phyloP scores from a whole-genome alignment of 1,140 invertebrate species.

The Drosophila guanche region DNA sequence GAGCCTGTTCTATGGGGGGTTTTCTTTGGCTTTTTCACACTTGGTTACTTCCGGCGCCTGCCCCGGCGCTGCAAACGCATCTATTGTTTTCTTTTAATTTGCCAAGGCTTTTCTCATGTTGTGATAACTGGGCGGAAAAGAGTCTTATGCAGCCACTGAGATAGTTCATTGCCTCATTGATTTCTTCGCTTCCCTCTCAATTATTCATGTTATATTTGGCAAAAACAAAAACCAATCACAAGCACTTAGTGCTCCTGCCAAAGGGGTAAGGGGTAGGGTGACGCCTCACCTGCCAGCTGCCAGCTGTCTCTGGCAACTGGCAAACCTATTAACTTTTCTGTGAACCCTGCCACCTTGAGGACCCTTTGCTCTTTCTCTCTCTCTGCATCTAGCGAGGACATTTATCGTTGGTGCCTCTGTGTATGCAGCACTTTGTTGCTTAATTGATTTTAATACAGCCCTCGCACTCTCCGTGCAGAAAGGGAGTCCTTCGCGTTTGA shows the following conservation, averaged over 20 bases:
- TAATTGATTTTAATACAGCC: conserved; percentile 78
- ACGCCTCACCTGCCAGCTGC: not conserved
- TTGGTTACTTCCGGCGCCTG: conserved; percentile 71
- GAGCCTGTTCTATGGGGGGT: conserved; percentile 34
- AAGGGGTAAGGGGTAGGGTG: conserved; percentile 20
- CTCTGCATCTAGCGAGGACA: conserved; percentile 41
- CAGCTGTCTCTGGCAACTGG: conserved; percentile 65
- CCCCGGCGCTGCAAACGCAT: conserved; percentile 15
- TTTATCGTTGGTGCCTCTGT: conserved; percentile 68
- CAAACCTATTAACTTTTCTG: conserved; percentile 76
- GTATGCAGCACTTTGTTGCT: conserved; percentile 79
- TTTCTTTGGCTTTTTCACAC: conserved; percentile 78
- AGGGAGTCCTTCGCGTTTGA: conserved; percentile 43
- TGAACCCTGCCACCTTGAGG: too few species aligned
- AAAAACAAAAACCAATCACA: conserved; percentile 51
- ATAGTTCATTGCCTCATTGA: conserved; percentile 23
- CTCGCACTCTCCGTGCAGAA: conserved; percentile 23
- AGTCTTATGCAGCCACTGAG: not conserved
- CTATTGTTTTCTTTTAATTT: conserved; percentile 82
- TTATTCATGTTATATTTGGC: conserved; percentile 45
- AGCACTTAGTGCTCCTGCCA: conserved; percentile 45
- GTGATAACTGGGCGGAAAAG: not conserved
- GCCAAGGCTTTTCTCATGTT: conserved; percentile 41
- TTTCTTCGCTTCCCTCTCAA: conserved; percentile 5
- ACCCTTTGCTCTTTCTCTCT: not conserved